These are phyloP conservation scores for Spodoptera littoralis DNA, from an alignment of 2,888 invertebrate genomes.

Conservation along the genomic window DNA sequence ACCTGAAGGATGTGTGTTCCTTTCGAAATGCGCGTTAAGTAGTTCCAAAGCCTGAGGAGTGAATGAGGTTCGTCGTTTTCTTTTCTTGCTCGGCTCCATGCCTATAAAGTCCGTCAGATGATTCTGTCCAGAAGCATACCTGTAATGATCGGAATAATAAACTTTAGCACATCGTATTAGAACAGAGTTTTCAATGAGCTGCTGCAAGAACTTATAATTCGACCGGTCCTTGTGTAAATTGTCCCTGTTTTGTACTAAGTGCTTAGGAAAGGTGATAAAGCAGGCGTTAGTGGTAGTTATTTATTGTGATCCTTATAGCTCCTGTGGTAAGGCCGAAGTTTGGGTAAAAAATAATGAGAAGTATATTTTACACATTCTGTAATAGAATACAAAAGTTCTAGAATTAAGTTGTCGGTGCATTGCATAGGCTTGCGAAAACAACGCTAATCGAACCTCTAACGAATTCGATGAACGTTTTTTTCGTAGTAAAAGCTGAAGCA, in stretches of 20 bases:
- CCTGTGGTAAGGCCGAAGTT: neutral
- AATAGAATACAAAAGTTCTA: conserved; percentile 4
- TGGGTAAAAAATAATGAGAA: neutral
- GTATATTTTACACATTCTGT: neutral
- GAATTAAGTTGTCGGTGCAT: neutral
- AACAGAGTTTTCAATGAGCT: conserved; percentile 25
- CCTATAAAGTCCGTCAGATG: conserved; percentile 98
- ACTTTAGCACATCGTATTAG: conserved; percentile 40
- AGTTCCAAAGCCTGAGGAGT: conserved; percentile 98
- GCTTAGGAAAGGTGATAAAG: conserved; percentile 26
- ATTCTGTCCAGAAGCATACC: conserved; percentile 97
- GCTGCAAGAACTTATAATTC: conserved; percentile 45
- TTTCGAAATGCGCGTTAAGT: conserved; percentile 98
- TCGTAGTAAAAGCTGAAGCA: conserved; percentile 3
- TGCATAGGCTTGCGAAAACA: conserved; percentile 1
- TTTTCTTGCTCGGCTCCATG: conserved; percentile 98
- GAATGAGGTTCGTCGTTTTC: conserved; percentile 98
- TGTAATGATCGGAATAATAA: conserved; percentile 81
- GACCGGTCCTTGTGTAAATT: conserved; percentile 38
- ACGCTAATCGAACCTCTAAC: conserved; percentile 28
- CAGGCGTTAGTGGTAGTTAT: conserved; percentile 22
- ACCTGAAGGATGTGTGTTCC: conserved; percentile 99
- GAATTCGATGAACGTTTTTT: conserved; percentile 27
- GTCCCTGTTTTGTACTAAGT: conserved; percentile 25
- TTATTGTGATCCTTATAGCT: conserved; percentile 8